A percentile compares a stretch with the other conserved stretches of the same genome.
These are phyloP conservation scores for Drosophila equinoxialis DNA, from an alignment of 1,140 invertebrate genomes.

Conservation along the genomic window DNA sequence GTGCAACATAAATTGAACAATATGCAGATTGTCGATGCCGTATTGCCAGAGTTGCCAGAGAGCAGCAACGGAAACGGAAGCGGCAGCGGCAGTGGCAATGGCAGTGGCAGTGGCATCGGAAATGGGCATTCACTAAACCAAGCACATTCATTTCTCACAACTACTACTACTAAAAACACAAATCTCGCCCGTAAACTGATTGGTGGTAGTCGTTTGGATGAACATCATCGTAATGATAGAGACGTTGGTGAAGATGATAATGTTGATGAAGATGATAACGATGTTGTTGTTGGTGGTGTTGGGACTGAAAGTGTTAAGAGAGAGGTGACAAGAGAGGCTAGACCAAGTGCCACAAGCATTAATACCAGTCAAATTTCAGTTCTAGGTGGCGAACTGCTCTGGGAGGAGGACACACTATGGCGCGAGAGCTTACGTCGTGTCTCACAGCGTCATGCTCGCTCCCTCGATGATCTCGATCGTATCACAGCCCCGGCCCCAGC, in stretches of 20 bases:
- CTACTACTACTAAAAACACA: conserved; percentile 66
- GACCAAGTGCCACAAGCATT: conserved; percentile 42
- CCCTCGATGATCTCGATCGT: conserved; percentile 90
- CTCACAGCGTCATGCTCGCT: conserved; percentile 90
- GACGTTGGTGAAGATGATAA: conserved; percentile 32
- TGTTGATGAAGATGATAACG: conserved; percentile 1
- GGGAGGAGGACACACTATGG: conserved; percentile 93
- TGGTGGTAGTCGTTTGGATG: conserved; percentile 64
- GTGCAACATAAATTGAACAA: conserved; percentile 52
- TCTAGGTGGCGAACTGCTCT: conserved; percentile 87
- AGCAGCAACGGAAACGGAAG: conserved; percentile 35
- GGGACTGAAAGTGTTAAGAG: conserved; percentile 3
- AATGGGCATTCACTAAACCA: conserved; percentile 51
- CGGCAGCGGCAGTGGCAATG: conserved; percentile 34
- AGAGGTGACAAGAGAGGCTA: conserved; percentile 18
- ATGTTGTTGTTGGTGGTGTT: conserved; percentile 31
- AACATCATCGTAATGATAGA: conserved; percentile 25
- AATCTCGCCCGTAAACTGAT: conserved; percentile 69
- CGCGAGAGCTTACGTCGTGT: conserved; percentile 90
- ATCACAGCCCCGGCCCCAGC: conserved; percentile 64
- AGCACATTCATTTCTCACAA: conserved; percentile 66
- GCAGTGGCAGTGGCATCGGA: conserved; percentile 21
- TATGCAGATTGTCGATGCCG: conserved; percentile 25
- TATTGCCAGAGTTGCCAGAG: conserved; percentile 32
- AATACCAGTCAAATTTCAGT: conserved; percentile 72